phyloP scores from a whole-genome alignment of 2,888 invertebrate genomes.

The Cataglyphis rosenhaueri region DNA sequence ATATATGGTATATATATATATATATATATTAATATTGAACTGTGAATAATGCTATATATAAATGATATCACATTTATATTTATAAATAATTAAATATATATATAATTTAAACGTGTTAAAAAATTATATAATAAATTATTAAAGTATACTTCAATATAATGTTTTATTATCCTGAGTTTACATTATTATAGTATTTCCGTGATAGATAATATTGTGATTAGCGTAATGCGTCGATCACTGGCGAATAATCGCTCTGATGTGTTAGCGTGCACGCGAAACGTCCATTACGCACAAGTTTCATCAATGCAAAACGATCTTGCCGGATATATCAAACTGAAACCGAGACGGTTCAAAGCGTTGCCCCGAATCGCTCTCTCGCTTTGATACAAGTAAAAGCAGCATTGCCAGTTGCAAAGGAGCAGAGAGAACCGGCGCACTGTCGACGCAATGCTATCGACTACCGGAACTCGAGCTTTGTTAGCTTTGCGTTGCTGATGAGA shows the following conservation, averaged over 20 bases:
- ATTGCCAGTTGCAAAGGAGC: conserved; percentile 63
- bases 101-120: neutral
- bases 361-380: conserved; percentile 53
- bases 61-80: too few relatives aligned
- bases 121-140: neutral
- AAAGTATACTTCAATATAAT: neutral
- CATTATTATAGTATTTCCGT: neutral
- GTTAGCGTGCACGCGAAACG: conserved; percentile 23
- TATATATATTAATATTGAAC: neutral
- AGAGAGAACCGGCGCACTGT: conserved; percentile 50
- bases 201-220: neutral
- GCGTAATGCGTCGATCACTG: neutral
- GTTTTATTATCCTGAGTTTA: neutral
- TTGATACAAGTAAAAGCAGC: conserved; percentile 60
- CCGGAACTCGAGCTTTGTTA: conserved; percentile 66
- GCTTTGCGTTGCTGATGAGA: conserved; percentile 71
- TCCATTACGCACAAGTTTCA: conserved; percentile 38
- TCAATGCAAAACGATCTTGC: conserved; percentile 44
- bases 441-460: conserved; percentile 62
- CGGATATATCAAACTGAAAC: conserved; percentile 45
- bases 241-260: conserved; percentile 20
- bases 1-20: neutral
- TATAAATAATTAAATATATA: neutral
- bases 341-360: conserved; percentile 45
- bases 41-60: too few relatives aligned